Evolutionary conservation across 2,113 vertebrate species (phyloP), one percentile per base, ranked within the genome.

Genomic region (Prinia subflava): DNA sequence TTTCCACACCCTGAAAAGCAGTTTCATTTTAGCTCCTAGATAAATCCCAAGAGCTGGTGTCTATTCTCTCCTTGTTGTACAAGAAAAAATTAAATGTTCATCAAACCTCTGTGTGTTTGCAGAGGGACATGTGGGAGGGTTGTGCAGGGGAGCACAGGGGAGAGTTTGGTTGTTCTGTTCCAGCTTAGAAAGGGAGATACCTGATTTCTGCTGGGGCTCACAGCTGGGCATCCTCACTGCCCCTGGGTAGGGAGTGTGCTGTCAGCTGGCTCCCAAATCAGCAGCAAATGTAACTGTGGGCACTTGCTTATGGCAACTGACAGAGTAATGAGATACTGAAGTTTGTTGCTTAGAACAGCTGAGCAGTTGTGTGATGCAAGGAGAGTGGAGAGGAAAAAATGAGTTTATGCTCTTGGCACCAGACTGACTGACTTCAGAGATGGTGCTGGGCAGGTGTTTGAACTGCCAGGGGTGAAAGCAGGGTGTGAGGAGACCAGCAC

Each of bases 221-320:
- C 4, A 3, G 30, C 10, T 11, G 11, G 0, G 1, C 20, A 1
- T 11, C 27, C 47, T 46, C 8, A 0, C 42, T 63, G 37, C 44
- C 22, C 11, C 57, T 24, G 33, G 33, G 19, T 15, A 20, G 76
- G 35, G 53, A 60, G 42, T 22, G 24, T 56, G 22, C 16, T 41
- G 28, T 19, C 49, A 83, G 46, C 57, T 88, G 75, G 11, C 80
- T 78, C 65, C 5, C 44, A 7, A 24, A 7, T 8, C 39, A 83
- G n/a, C 53, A 56, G 47, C 10, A 52, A 79, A 60, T n/a, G 23
- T 10, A 59, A 37, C 60, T 0, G 1, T 28, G 20, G 20, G 14
- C 19, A 10, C 37, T 67, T 65, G 37, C 11, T 75, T 63, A 21
- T 33, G 53, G 27, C 28, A 68, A 15, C 47, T 39, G 46, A 6